Base-by-base conservation (phyloP, 1,140 invertebrate species). In the Drosophila sp. region DNA sequence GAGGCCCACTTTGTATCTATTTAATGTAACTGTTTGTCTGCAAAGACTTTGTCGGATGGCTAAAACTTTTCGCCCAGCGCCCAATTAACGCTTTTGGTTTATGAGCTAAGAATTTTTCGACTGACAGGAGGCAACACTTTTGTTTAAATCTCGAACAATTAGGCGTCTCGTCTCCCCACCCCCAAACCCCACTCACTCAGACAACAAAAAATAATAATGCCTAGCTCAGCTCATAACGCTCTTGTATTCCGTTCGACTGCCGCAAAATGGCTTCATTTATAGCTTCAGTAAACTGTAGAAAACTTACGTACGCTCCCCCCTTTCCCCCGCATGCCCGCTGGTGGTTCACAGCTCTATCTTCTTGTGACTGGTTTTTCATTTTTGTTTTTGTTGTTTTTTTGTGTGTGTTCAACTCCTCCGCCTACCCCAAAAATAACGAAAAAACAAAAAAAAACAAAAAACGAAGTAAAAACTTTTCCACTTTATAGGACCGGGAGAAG, bases 221-320 rank as follows among this genome's bases (percentile, higher is more conserved):
- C 72, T 50, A 61, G 63, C 66, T 76, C 40, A 58, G 40, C 27
- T 47, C 54, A 41, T 65, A 61, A 74, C 50, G 47, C 30, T 27
- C 29, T 63, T 11, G 8, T 33, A 58, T 35, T 41, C 40, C 23
- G 27, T 23, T 54, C 38, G 64, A 50, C n/a, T 7, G 41, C 64
- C 65, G 25, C 58, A 60, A 87, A 86, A 82, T 82, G 70, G 79
- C 83, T 86, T 76, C 69, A 86, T 86, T 87, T 83, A 68, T 69
- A 68, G 70, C 44, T 66, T 47, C 55, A 66, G n/a, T 29, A 25
- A 57, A 40, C 60, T 61, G 60, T 38, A 40, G 35, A 38, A 58
- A 58, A 58, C 56, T 30, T 30, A 8, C 54, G 17, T 17, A 17
- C 57, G 4, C 35, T 23, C 23, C 32, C 38, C 33, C 10, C 23